A percentile compares a stretch with the other conserved stretches of the same genome.
Conservation (phyloP, 1,140 invertebrate species). For the Drosophila kanapiae region DNA sequence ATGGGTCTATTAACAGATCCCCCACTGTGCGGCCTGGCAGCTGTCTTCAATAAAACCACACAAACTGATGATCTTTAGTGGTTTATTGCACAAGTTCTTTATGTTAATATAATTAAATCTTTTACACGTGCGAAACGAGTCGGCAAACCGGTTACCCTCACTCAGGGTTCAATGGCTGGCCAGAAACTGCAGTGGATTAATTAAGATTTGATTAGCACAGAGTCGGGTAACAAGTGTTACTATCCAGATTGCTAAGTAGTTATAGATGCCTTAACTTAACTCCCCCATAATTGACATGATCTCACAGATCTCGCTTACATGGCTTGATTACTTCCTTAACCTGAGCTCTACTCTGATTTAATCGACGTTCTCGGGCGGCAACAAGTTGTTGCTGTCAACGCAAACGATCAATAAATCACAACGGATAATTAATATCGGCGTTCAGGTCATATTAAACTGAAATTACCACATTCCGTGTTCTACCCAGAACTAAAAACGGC, state of each 20-base stretch:
- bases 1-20: conserved; percentile 25
- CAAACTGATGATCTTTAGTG: conserved; percentile 7
- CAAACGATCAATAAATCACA: conserved; percentile 27
- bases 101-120: conserved; percentile 26
- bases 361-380: conserved; percentile 3
- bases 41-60: background rate
- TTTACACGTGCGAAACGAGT: conserved; percentile 34
- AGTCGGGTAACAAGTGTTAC: background rate
- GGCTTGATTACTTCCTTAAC: conserved; percentile 16
- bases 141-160: conserved; percentile 34
- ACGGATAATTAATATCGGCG: conserved; percentile 20
- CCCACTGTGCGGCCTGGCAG: background rate
- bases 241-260: too few relatives aligned
- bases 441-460: conserved; percentile 21
- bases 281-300: conserved; percentile 1
- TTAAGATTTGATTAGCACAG: conserved; percentile 1
- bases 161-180: conserved; percentile 35
- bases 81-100: conserved; percentile 24
- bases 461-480: conserved; percentile 18
- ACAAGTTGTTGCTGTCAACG: conserved; percentile 26
- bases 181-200: conserved; percentile 12
- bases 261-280: background rate
- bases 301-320: conserved; percentile 6
- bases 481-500: background rate
- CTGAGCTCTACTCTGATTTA: conserved; percentile 1